Percentiles rank a stretch among this genome's conserved stretches.
These are phyloP conservation scores for Danio jaintianensis DNA, from an alignment of 2,797 vertebrate genomes.

Conservation along the genomic window DNA sequence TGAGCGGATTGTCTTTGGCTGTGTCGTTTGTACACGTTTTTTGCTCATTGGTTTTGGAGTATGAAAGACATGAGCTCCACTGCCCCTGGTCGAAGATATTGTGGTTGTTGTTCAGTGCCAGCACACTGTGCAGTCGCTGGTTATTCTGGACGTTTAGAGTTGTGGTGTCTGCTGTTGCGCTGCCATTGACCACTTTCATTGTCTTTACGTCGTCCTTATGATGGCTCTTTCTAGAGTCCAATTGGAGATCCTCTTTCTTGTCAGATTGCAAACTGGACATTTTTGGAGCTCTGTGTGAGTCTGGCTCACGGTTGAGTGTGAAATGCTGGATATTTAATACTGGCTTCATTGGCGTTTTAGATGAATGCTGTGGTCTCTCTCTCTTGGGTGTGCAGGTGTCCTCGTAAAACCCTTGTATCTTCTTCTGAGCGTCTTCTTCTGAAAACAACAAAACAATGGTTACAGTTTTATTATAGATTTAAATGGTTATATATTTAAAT, in stretches of 20 bases:
- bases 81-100: constrained; percentile 34
- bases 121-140: constrained; percentile 40
- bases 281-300: constrained; percentile 17
- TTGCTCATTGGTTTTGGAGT: constrained; percentile 25
- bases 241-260: constrained; percentile 46
- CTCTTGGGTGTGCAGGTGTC: constrained; percentile 13
- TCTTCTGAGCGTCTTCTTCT: constrained; percentile 47
- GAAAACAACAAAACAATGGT: constrained; percentile 20
- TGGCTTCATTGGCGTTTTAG: constrained; percentile 24
- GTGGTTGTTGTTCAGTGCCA: constrained; percentile 59
- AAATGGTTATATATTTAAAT: background rate
- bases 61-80: constrained; percentile 23
- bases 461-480: background rate
- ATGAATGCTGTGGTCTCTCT: constrained; percentile 35
- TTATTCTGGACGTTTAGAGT: constrained; percentile 58
- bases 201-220: constrained; percentile 50
- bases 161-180: constrained; percentile 35
- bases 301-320: constrained; percentile 32
- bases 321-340: constrained; percentile 41
- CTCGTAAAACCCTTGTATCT: constrained; percentile 10
- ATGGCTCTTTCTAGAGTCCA: constrained; percentile 60
- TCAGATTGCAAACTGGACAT: constrained; percentile 43
- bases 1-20: constrained; percentile 34
- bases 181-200: constrained; percentile 2
- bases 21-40: constrained; percentile 27